These are phyloP conservation scores for Spinus olivaceus DNA, from an alignment of 2,797 vertebrate genomes.

Conservation along the genomic window DNA sequence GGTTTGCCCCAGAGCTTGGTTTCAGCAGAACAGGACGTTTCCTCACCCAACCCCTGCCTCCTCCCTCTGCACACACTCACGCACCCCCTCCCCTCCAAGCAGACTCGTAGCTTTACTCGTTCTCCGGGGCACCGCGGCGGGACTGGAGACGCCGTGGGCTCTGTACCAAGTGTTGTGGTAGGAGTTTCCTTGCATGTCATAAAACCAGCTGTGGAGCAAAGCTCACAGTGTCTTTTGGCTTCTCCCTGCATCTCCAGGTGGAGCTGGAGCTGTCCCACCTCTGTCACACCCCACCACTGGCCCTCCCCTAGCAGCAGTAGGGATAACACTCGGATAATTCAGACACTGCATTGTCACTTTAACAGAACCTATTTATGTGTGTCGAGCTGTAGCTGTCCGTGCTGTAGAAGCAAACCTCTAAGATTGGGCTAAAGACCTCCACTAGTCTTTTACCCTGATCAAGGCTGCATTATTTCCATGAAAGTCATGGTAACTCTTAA, in stretches of 20 bases:
- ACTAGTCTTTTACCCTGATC: conserved; percentile 53
- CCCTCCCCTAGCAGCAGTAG: not conserved
- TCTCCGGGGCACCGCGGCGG: not conserved
- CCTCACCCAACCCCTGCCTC: not conserved
- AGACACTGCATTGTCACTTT: conserved; percentile 58
- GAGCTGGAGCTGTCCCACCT: not conserved
- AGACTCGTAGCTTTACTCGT: conserved; percentile 15
- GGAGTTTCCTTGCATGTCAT: not conserved
- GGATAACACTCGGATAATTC: not conserved
- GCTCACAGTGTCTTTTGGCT: not conserved
- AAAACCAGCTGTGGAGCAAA: not conserved
- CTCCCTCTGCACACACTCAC: not conserved
- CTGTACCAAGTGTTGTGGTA: not conserved
- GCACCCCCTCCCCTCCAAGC: not conserved
- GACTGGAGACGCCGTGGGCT: not conserved
- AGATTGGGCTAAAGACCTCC: conserved; percentile 54
- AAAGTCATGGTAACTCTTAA: conserved; percentile 42
- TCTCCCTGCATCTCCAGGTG: not conserved
- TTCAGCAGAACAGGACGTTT: not conserved
- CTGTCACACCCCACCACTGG: not conserved
- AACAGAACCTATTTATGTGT: not conserved
- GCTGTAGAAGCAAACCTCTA: conserved; percentile 32
- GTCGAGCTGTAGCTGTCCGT: not conserved
- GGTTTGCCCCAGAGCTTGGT: not conserved
- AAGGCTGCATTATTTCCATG: conserved; percentile 45